Percentiles rank a stretch among this genome's conserved stretches.
These are phyloP conservation scores for Mola mola DNA, from an alignment of 2,113 vertebrate genomes.

Conservation along the genomic window DNA sequence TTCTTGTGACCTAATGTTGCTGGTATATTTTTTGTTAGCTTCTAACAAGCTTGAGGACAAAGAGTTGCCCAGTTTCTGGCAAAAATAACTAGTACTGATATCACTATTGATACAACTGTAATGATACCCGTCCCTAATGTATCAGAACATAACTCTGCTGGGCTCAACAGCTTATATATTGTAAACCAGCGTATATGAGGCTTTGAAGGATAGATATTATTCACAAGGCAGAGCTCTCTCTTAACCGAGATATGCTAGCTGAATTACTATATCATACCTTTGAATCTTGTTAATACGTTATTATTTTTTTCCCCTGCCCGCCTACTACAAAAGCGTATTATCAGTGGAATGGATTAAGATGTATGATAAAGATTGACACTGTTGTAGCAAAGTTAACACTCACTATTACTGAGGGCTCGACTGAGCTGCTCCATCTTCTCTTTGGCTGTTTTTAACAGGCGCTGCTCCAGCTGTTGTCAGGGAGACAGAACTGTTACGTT, in stretches of 20 bases:
- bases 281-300: slow-evolving; percentile 26
- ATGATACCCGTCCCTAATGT: slow-evolving; percentile 9
- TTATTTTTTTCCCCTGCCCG: slow-evolving; percentile 18
- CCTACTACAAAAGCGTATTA: slow-evolving; percentile 19
- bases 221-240: slow-evolving; percentile 14
- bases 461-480: slow-evolving; percentile 90
- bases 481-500: slow-evolving; percentile 35
- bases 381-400: slow-evolving; percentile 69
- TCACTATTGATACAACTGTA: too few relatives aligned
- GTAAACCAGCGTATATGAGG: background rate
- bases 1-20: too few relatives aligned
- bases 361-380: slow-evolving; percentile 38
- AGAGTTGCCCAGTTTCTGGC: too few relatives aligned
- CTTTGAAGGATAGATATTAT: slow-evolving; percentile 3
- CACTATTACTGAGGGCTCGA: slow-evolving; percentile 94
- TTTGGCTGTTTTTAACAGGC: slow-evolving; percentile 98
- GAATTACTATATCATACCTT: slow-evolving; percentile 27
- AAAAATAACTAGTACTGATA: slow-evolving; percentile 8
- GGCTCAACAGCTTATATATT: slow-evolving; percentile 20
- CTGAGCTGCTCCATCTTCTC: slow-evolving; percentile 99
- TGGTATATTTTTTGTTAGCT: too few relatives aligned
- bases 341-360: slow-evolving; percentile 38
- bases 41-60: too few relatives aligned
- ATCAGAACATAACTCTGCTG: slow-evolving; percentile 10
- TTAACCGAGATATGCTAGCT: slow-evolving; percentile 2